Percentiles rank a stretch among this genome's conserved stretches.
These are phyloP conservation scores for Agapetus fuscipes DNA, from an alignment of 2,888 invertebrate species.

Conservation along the genomic window DNA sequence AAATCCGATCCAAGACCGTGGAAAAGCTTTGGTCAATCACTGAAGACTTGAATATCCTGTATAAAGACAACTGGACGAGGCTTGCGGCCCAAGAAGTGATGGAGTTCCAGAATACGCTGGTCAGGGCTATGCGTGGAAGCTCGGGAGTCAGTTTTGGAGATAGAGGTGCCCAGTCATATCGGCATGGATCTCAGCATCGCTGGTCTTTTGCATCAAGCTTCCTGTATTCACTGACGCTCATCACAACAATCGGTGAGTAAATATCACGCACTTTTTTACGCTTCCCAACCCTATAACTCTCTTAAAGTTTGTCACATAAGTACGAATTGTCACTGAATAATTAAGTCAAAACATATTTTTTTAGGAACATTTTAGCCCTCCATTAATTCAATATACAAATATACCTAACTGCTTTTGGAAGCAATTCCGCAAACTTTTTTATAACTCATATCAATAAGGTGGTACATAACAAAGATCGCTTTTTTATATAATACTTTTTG, in stretches of 20 bases:
- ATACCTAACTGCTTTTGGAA: no score
- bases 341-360: no score
- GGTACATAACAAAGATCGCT: no score
- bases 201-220: conserved; percentile 92
- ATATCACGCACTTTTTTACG: conserved; percentile 1
- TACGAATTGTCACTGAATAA: no score
- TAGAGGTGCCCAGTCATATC: conserved; percentile 21
- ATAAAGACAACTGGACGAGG: conserved; percentile 86
- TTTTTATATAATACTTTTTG: no score
- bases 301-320: no score
- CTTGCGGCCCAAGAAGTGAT: conserved; percentile 79
- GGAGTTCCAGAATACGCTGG: conserved; percentile 64
- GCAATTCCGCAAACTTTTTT: no score
- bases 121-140: conserved; percentile 33
- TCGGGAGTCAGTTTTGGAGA: conserved; percentile 15
- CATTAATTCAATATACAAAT: no score
- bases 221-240: conserved; percentile 85
- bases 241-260: conserved; percentile 85
- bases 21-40: conserved; percentile 80
- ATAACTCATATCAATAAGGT: no score
- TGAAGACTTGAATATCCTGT: conserved; percentile 78
- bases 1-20: conserved; percentile 60
- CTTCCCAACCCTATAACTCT: no score
- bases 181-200: conserved; percentile 49
- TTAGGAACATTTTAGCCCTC: no score